Conservation (phyloP, 2,113 vertebrate genomes). For the Pipra filicauda region DNA sequence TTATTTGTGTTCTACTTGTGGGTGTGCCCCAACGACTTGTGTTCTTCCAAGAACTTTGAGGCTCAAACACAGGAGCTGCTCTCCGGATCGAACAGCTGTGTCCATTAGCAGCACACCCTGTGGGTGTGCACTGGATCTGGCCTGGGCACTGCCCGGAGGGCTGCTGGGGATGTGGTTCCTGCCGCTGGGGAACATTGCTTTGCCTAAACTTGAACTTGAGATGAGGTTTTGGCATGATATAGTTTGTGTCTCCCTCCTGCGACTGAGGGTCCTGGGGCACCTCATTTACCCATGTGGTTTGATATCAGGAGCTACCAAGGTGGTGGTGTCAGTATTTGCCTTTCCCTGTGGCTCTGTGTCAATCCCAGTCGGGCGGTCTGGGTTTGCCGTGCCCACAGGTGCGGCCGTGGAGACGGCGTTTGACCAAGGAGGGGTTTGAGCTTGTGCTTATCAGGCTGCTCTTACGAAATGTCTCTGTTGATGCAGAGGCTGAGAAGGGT, state of each 20-base stretch:
- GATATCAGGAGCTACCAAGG: neutral
- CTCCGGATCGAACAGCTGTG: neutral
- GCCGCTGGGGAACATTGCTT: accelerated
- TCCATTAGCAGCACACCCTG: neutral
- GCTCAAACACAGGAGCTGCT: neutral
- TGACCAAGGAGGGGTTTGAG: neutral
- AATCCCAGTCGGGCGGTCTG: accelerated
- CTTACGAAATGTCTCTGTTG: neutral
- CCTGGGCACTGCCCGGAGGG: accelerated
- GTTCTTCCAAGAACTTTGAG: neutral
- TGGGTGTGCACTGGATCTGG: neutral
- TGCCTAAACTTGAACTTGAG: neutral
- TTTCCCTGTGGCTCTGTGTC: neutral
- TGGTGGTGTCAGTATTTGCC: neutral
- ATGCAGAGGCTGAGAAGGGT: neutral
- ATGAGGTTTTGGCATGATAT: neutral
- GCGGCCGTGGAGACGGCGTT: accelerated
- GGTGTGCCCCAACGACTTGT: neutral
- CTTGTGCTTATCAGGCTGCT: neutral
- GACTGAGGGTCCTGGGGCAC: neutral
- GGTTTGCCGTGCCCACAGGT: accelerated
- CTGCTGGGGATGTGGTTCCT: neutral
- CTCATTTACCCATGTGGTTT: neutral
- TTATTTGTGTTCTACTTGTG: neutral
- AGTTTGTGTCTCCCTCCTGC: neutral